Evolutionary conservation across 1,140 invertebrate genomes (phyloP).

Genomic region (Dysdera silvatica): DNA sequence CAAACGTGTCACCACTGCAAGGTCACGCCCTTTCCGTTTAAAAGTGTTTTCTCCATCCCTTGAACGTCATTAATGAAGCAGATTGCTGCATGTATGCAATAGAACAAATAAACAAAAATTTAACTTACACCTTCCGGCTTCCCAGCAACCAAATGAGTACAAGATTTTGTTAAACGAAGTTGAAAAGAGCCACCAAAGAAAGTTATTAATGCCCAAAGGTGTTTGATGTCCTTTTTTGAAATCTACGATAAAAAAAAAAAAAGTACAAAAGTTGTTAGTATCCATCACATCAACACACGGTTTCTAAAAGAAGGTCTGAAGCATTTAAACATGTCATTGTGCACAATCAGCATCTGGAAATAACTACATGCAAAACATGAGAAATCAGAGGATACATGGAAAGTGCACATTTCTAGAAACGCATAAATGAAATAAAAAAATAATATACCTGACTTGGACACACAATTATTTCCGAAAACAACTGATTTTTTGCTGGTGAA

Average conservation of each 20-base stretch:
- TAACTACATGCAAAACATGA: too few relatives aligned
- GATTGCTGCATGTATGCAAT: too few relatives aligned
- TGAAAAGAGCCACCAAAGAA: conserved; percentile 69
- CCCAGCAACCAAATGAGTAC: conserved; percentile 68
- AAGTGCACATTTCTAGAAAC: not conserved
- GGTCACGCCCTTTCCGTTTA: too few relatives aligned
- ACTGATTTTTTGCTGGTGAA: conserved; percentile 51
- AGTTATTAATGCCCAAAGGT: conserved; percentile 68
- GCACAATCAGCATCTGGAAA: too few relatives aligned
- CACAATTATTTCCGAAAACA: conserved; percentile 64
- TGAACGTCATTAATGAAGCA: too few relatives aligned
- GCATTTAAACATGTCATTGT: too few relatives aligned
- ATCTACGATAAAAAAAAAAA: conserved; percentile 22
- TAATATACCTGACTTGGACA: conserved; percentile 56
- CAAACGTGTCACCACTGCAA: too few relatives aligned
- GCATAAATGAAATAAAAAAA: not conserved
- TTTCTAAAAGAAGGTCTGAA: too few relatives aligned
- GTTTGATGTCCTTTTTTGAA: conserved; percentile 53
- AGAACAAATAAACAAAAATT: too few relatives aligned
- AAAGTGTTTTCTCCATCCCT: too few relatives aligned
- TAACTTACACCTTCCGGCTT: conserved; percentile 56
- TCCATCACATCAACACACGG: too few relatives aligned
- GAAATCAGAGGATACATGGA: not conserved
- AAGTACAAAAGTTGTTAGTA: too few relatives aligned
- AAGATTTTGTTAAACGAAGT: conserved; percentile 57